Base-by-base conservation (phyloP, 2,888 invertebrate genomes). In the Cephonodes hylas region DNA sequence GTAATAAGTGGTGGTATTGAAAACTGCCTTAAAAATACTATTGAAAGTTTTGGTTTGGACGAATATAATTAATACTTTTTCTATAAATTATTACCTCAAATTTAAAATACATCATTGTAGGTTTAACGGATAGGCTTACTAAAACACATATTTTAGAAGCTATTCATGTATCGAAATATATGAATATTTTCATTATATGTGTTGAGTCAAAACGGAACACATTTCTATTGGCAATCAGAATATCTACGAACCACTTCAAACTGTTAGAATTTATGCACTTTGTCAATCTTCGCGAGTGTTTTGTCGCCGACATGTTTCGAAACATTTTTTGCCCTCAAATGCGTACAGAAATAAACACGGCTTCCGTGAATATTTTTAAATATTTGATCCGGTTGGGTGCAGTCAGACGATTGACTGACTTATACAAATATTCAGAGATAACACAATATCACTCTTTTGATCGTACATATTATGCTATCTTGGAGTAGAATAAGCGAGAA, bases 331-430 rank as follows among this genome's bases (percentile, higher is more conserved):
- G 58, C 61, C 63, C 62, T 64, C 64, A 23, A 63, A 65, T 64
- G 62, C 64, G 60, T 67, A 60, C 63, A 44, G 61, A 73, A 76
- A 72, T 71, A 74, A 70, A 68, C 61, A 61, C 60, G 18, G 60
- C 68, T 71, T 76, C 73, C 76, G 68, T 65, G 66, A 60, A 67
- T 44, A 61, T 71, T 70, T 73, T 69, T 67, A 56, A 66, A 66
- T 63, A 66, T 67, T 67, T 66, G 60, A 65, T 61, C 57, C 45
- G 34, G 27, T 45, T 22, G 57, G 59, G 60, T 59, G 42, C 15
- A 44, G 20, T 44, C 10, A n/a, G 38, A 23, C 46, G 31, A 58
- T 58, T 48, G 25, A 58, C 58, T 22, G 45, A 13, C 34, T 42
- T 53, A 27, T 53, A 31, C 27, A 31, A 45, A 59, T 59, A 27